Base-by-base conservation (phyloP, 2,888 invertebrate species). In the Drosophila barbarae region DNA sequence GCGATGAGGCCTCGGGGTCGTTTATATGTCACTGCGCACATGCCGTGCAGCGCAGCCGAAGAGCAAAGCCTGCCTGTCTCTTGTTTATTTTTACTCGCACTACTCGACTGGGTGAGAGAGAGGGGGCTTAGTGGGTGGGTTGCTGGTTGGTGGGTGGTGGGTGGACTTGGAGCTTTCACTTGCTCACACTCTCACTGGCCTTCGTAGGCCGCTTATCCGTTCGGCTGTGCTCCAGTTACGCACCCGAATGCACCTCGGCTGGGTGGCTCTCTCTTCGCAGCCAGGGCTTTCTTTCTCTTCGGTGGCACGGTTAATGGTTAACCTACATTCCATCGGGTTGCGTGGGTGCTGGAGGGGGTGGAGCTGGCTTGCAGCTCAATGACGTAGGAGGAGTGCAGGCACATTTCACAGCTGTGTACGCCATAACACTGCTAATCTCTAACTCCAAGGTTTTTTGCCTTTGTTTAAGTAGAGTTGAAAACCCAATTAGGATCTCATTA, bases 21-120 rank as follows among this genome's bases (percentile, higher is more conserved):
- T 74, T 66, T 60, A 76, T 80, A 78, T 77, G 77, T 80, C 79
- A 77, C 64, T 65, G 77, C 77, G 77, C 77, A 81, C 51, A 69
- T 71, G 76, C 73, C 67, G 46, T 39, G 21, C 21, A 35, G 15
- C 26, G 30, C 41, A 55, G 18, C 34, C 21, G n/a, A 28, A 59
- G 26, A 35, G 34, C 42, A 10, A 2, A 18, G n/a, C 13, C 26
- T 51, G 28, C 15, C 50, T 5, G 21, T 30, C 18, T 46, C 46
- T 46, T 46, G 46, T 46, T 46, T 46, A 47, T 47, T 47, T 47
- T 47, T 47, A 47, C 46, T 47, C 46, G 46, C 46, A 46, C 30
- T 15, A 15, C 10, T n/a, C 5, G 41, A n/a, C 3, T 42, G 23
- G 8, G 8, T n/a, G n/a, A n/a, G 46, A 5, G 46, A 5, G 30